Evolutionary conservation across 2,888 invertebrate species (phyloP).

Genomic region (Stenodema calcarata): DNA sequence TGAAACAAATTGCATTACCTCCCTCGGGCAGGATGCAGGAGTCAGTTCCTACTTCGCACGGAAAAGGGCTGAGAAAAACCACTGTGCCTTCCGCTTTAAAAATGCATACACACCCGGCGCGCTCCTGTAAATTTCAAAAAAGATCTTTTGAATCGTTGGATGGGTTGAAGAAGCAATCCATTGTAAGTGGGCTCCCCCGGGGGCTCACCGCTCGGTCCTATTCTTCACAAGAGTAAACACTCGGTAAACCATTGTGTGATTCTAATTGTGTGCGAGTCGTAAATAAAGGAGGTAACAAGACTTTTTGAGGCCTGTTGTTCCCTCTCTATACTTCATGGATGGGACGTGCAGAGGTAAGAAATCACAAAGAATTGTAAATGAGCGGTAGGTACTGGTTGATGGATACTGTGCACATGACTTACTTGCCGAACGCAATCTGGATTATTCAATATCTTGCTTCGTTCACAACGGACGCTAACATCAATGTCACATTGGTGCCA

Average conservation of each 20-base stretch:
- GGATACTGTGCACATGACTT: background rate
- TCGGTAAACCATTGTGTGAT: constrained; percentile 36
- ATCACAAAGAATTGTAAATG: background rate
- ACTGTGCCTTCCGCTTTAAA: constrained; percentile 9
- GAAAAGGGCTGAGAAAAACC: background rate
- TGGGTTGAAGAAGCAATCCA: constrained; percentile 44
- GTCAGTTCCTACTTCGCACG: background rate
- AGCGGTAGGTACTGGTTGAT: background rate
- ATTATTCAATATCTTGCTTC: too few species aligned
- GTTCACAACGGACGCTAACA: too few species aligned
- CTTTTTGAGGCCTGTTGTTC: background rate
- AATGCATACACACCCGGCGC: constrained; percentile 1
- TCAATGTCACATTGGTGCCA: too few species aligned
- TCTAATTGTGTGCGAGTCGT: constrained; percentile 33
- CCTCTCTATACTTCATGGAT: background rate
- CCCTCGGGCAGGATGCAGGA: background rate
- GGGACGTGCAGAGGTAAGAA: background rate
- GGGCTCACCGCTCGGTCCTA: background rate
- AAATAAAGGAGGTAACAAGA: constrained; percentile 32
- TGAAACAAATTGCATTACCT: constrained; percentile 49
- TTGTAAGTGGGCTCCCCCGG: constrained; percentile 20
- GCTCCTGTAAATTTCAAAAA: constrained; percentile 38
- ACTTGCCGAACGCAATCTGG: too few species aligned
- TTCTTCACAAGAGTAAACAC: constrained; percentile 22
- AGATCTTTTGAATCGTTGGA: constrained; percentile 31